Base-by-base conservation (phyloP, 2,113 vertebrate genomes). In the Haliaeetus leucogaster region DNA sequence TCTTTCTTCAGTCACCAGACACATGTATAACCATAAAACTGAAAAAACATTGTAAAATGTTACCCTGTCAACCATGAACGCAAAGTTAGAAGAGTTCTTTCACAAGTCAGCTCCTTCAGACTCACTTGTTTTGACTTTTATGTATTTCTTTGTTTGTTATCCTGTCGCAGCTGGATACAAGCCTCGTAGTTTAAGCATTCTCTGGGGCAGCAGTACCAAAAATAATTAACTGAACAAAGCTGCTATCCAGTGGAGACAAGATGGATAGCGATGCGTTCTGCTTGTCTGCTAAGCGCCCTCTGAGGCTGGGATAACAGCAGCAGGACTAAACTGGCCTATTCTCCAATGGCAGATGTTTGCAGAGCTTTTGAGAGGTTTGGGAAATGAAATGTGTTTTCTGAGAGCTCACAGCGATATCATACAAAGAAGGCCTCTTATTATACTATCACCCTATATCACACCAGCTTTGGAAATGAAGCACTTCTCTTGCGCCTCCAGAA, bases 211-310 rank as follows among this genome's bases (percentile, higher is more conserved):
- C 34, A 71, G 78, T 32, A 92, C 26, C 53, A 68, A 70, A 82
- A 93, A 82, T 45, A 92, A 91, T 92, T 66, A 95, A 94, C 59
- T 61, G 77, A 78, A 82, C 42, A 66, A 59, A 91, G 81, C 77
- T 80, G 63, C 0, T 53, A 47, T 48, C 15, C 67, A 55, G 56
- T 16, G 52, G 18, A 47, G 50, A 80, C 55, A 15, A 95, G 78
- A 82, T 43, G 48, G 74, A 87, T 43, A 71, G 59, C 0, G 3
- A 53, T 17, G 56, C 1, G 0, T 58, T 81, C 70, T 89, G 61
- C 45, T 82, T 1, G 0, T 59, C 79, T 89, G 66, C 72, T 88
- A 78, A 65, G 56, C 15, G 2, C 43, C 67, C 82, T 90, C 55
- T 8, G 25, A 93, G 71, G 50, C 61, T 88, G 89, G 85, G 81